These are phyloP conservation scores for Zygothrica quintamaculata DNA, from an alignment of 2,888 invertebrate genomes.

Conservation along the genomic window DNA sequence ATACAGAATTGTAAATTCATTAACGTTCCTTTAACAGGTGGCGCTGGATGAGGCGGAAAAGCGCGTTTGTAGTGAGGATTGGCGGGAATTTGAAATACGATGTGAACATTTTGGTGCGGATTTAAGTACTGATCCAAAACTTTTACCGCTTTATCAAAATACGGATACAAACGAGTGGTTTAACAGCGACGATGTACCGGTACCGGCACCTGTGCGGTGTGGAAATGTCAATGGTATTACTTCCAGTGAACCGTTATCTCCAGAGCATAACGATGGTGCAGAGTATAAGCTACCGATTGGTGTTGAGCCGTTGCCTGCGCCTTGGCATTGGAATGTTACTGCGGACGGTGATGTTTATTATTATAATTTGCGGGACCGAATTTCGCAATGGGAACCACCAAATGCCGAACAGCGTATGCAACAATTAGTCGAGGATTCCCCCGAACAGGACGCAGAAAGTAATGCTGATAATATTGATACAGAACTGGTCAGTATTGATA, in stretches of 20 bases:
- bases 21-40: conserved; percentile 62
- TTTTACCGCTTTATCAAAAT: conserved; percentile 83
- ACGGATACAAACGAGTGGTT: conserved; percentile 84
- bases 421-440: conserved; percentile 62
- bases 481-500: conserved; percentile 44
- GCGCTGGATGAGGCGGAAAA: conserved; percentile 84
- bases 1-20: too few species aligned
- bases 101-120: conserved; percentile 84
- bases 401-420: conserved; percentile 81
- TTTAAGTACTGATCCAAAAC: conserved; percentile 74
- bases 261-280: conserved; percentile 42
- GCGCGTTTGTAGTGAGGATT: conserved; percentile 81
- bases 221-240: conserved; percentile 53
- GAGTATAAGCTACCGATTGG: conserved; percentile 85
- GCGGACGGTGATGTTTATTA: conserved; percentile 94
- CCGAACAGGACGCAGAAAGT: conserved; percentile 34
- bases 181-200: conserved; percentile 76
- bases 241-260: conserved; percentile 52
- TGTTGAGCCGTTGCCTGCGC: conserved; percentile 88
- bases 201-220: conserved; percentile 82
- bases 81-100: conserved; percentile 82
- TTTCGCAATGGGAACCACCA: conserved; percentile 92
- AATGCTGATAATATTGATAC: conserved; percentile 36
- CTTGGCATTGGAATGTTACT: conserved; percentile 95
- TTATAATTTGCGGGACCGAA: conserved; percentile 92